Base-by-base conservation (phyloP, 1,140 invertebrate genomes). In the Drosophila truncata region DNA sequence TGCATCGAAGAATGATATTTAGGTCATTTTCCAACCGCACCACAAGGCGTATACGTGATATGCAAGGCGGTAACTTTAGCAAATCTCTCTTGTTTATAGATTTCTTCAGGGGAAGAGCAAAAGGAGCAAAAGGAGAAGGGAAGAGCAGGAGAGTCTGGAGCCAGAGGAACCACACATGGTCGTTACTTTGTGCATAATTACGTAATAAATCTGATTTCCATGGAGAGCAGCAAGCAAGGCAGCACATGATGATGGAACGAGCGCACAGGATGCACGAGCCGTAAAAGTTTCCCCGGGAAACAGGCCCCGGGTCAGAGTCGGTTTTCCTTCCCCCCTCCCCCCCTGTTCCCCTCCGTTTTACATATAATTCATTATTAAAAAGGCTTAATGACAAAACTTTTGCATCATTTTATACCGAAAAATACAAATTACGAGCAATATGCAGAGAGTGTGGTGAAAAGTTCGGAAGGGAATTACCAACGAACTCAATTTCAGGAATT, bases 301-400 rank as follows among this genome's bases (percentile, higher is more conserved):
- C 41, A 42, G 54, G 57, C 46, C 79, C 69, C 79, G 75, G 75
- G 74, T 86, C 82, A 79, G 37, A 77, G 75, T n/a, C 25, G 44
- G 44, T 11, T 9, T 18, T 35, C 25, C 35, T 16, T 14, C 55
- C 44, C 6, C 33, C 35, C 23, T 31, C 9, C 11, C 4, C 18
- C 37, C 18, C 49, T 18, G n/a, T n/a, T 16, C 59, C 42, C 11
- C 27, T 27, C 25, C 58, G 65, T 63, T 73, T 74, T 59, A 61
- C 63, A 79, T 80, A 77, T 80, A 86, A 88, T 87, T 83, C 76
- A 87, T 87, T 87, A 87, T 87, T 87, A 80, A 87, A 87, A 87
- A 72, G 84, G 84, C 83, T 88, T 87, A 87, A 87, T 87, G 84
- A 87, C 83, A 87, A 87, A 87, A 87, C 71, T 87, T 87, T 87